Conservation (phyloP, 2,797 vertebrate genomes). For the Centroberyx gerrardi region DNA sequence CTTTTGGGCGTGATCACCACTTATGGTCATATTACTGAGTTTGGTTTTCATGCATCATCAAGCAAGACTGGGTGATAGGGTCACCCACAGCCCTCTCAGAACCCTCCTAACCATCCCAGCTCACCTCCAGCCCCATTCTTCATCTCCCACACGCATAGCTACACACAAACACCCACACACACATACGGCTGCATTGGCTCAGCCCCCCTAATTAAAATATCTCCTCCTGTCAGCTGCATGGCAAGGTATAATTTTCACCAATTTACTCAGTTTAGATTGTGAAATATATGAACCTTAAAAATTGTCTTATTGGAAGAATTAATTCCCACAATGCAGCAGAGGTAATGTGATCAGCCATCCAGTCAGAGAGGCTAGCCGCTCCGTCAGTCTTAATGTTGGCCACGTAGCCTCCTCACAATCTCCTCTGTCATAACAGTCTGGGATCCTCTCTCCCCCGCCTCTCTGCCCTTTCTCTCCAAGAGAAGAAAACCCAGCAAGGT, state of each 20-base stretch:
- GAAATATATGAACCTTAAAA: slow-evolving; percentile 98
- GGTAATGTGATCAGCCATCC: slow-evolving; percentile 94
- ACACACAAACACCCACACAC: slow-evolving; percentile 27
- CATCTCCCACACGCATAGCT: slow-evolving; percentile 12
- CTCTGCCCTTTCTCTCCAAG: slow-evolving; percentile 57
- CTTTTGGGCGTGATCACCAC: slow-evolving; percentile 48
- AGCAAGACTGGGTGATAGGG: slow-evolving; percentile 20
- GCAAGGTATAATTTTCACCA: slow-evolving; percentile 98
- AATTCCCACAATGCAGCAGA: slow-evolving; percentile 94
- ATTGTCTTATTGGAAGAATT: slow-evolving; percentile 97
- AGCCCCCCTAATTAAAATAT: slow-evolving; percentile 96
- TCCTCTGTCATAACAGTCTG: slow-evolving; percentile 91
- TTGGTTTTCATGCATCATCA: slow-evolving; percentile 60
- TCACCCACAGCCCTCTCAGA: slow-evolving; percentile 27
- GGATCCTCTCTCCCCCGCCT: slow-evolving; percentile 59
- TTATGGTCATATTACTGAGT: slow-evolving; percentile 56
- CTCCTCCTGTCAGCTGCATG: slow-evolving; percentile 92
- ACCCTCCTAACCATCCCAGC: slow-evolving; percentile 51
- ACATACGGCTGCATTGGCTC: slow-evolving; percentile 67
- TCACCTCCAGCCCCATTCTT: slow-evolving; percentile 61
- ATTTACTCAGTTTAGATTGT: slow-evolving; percentile 98
- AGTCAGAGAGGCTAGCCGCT: slow-evolving; percentile 87
- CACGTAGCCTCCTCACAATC: slow-evolving; percentile 88
- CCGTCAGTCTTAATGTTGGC: slow-evolving; percentile 96
- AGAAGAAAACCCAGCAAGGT: slow-evolving; percentile 78